phyloP scores from a whole-genome alignment of 2,888 invertebrate species.

The Cryptus armator region DNA sequence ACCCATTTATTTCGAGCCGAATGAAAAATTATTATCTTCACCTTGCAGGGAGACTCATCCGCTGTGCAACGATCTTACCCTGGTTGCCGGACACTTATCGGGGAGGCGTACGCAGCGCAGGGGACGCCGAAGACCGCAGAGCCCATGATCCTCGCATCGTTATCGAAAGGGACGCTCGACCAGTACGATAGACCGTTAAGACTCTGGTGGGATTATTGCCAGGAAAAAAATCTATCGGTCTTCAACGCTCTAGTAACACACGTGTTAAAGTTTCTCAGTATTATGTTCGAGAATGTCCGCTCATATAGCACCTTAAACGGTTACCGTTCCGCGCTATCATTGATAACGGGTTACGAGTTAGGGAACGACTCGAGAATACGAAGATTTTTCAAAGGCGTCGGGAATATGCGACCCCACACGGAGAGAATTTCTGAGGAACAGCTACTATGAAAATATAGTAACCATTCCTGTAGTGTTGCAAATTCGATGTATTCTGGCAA shows the following conservation, averaged over 20 bases:
- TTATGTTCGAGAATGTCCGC: not conserved
- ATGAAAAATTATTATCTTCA: not conserved
- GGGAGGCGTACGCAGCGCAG: not conserved
- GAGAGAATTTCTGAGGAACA: no score
- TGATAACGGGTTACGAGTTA: slow-evolving; percentile 40
- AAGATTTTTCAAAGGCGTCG: slow-evolving; percentile 69
- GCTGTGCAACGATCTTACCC: slow-evolving; percentile 17
- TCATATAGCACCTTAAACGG: slow-evolving; percentile 26
- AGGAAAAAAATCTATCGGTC: not conserved
- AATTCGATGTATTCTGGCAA: no score
- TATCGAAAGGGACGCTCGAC: no score
- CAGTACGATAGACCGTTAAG: slow-evolving; percentile 16
- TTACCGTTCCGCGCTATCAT: slow-evolving; percentile 32
- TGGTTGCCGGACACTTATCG: slow-evolving; percentile 25
- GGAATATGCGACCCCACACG: slow-evolving; percentile 67
- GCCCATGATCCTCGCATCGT: no score
- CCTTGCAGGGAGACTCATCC: slow-evolving; percentile 21
- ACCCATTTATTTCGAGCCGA: slow-evolving; percentile 1
- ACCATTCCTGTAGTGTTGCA: no score
- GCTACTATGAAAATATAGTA: no score
- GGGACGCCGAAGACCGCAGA: slow-evolving; percentile 13
- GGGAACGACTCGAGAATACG: slow-evolving; percentile 59
- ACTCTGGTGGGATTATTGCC: slow-evolving; percentile 21
- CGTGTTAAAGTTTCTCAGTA: slow-evolving; percentile 1
- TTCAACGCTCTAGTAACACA: not conserved